A percentile compares a stretch with the other conserved stretches of the same genome.
Conservation (phyloP, 2,888 invertebrate species). For the Petrolisthes manimaculis region DNA sequence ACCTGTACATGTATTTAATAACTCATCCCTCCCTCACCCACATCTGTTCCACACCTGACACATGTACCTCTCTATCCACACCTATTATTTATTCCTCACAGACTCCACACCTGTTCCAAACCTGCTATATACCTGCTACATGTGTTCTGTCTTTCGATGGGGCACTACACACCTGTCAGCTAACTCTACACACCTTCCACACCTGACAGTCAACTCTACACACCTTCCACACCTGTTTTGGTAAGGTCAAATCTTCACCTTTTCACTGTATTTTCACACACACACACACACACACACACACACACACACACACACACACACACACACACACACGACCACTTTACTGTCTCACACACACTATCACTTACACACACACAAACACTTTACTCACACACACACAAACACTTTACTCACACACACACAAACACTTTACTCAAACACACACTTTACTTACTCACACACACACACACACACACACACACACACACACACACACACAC, state of each 20-base stretch:
- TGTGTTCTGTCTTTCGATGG: not conserved
- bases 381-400: not conserved
- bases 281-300: not conserved
- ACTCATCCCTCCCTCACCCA: not conserved
- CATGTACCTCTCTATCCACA: not conserved
- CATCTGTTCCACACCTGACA: not conserved
- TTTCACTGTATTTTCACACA: too few species aligned
- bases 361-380: not conserved
- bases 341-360: not conserved
- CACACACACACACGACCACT: not conserved
- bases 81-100: not conserved
- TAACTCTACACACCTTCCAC: not conserved
- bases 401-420: too few species aligned
- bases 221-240: too few species aligned
- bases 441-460: not conserved
- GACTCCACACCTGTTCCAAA: not conserved
- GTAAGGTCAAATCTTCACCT: too few species aligned
- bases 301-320: constrained; percentile 1
- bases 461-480: not conserved
- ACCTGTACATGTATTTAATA: not conserved
- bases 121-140: not conserved
- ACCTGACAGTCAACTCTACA: not conserved
- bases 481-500: not conserved
- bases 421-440: too few species aligned
- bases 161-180: not conserved